Conservation (phyloP, 2,888 invertebrate species). For the Agrotis clavis region DNA sequence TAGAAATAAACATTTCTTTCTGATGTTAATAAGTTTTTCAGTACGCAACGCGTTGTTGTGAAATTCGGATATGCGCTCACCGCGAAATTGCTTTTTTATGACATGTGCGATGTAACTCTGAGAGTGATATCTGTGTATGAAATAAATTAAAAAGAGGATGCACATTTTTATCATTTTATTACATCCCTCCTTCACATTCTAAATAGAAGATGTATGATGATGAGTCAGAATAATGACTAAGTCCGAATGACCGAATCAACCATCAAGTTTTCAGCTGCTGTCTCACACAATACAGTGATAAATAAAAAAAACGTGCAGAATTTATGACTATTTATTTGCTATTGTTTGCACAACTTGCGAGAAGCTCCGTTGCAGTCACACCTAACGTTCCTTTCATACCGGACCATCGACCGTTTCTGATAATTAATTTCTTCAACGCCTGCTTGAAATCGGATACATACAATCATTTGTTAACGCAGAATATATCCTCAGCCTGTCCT, state of each 20-base stretch:
- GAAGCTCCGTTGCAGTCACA: conserved; percentile 53
- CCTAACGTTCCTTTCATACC: conserved; percentile 52
- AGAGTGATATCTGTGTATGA: conserved; percentile 13
- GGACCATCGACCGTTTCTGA: conserved; percentile 28
- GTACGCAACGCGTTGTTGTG: conserved; percentile 30
- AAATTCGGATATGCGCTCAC: conserved; percentile 55
- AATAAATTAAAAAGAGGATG: conserved; percentile 37
- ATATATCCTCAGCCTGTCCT: conserved; percentile 26
- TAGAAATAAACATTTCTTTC: conserved; percentile 69
- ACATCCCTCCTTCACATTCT: conserved; percentile 8
- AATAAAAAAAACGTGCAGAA: conserved; percentile 25
- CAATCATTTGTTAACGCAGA: conserved; percentile 44
- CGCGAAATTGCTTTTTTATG: conserved; percentile 63
- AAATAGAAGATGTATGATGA: conserved; percentile 13
- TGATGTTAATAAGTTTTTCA: conserved; percentile 58
- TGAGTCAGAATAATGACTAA: conserved; percentile 5
- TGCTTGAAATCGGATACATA: conserved; percentile 42
- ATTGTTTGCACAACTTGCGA: conserved; percentile 57
- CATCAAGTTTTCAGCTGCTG: conserved; percentile 7
- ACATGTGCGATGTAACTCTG: conserved; percentile 33
- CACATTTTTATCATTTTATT: conserved; percentile 13
- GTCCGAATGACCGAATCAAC: conserved; percentile 20
- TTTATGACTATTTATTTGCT: conserved; percentile 55
- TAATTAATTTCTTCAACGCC: conserved; percentile 46
- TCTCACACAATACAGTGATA: conserved; percentile 35